Evolutionary conservation across 2,888 invertebrate species (phyloP).

Genomic region (Troilus luridus): DNA sequence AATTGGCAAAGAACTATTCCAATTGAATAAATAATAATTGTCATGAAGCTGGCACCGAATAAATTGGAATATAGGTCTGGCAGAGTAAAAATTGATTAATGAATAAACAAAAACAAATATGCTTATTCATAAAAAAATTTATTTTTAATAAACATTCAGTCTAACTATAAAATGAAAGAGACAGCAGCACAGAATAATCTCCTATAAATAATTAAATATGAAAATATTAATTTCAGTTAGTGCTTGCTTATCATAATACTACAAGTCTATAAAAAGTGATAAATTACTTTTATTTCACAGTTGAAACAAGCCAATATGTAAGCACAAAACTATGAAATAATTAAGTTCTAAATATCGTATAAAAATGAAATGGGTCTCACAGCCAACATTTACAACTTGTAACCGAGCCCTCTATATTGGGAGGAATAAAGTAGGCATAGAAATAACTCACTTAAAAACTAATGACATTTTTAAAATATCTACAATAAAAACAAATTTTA

Average conservation of each 20-base stretch:
- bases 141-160: constrained; percentile 41
- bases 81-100: not conserved
- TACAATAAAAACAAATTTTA: constrained; percentile 43
- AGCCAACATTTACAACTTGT: constrained; percentile 54
- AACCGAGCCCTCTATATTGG: constrained; percentile 32
- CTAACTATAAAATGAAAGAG: constrained; percentile 18
- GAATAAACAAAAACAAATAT: not conserved
- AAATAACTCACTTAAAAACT: constrained; percentile 32
- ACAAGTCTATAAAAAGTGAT: constrained; percentile 31
- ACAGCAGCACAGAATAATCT: constrained; percentile 18
- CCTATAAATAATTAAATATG: constrained; percentile 45
- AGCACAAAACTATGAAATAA: constrained; percentile 22
- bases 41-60: not conserved
- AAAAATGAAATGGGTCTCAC: constrained; percentile 53
- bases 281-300: not conserved
- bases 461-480: constrained; percentile 47
- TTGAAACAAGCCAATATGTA: constrained; percentile 35
- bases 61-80: not conserved
- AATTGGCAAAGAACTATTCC: not conserved
- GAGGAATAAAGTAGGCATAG: constrained; percentile 13
- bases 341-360: constrained; percentile 39
- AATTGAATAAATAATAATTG: not conserved
- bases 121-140: constrained; percentile 19
- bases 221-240: constrained; percentile 41
- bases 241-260: constrained; percentile 33